Percentiles rank a stretch among this genome's conserved stretches.
Conservation (phyloP, 2,888 invertebrate species). For the Microchrysa polita region DNA sequence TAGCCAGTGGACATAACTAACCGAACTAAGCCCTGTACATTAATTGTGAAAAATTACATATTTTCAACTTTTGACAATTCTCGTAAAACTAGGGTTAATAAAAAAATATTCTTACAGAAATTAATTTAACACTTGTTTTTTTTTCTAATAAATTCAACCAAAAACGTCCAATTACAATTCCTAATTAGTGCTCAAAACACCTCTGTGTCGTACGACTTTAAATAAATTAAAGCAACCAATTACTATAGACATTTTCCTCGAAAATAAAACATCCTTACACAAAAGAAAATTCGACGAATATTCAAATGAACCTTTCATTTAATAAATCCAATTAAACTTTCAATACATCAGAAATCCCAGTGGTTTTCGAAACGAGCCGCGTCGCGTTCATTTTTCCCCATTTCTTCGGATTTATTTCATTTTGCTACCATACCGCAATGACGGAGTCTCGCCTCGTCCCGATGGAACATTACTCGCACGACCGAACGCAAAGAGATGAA, state of each 20-base stretch:
- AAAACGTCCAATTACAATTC: slow-evolving; percentile 32
- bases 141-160: slow-evolving; percentile 4
- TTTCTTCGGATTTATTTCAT: slow-evolving; percentile 10
- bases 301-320: slow-evolving; percentile 26
- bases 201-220: neutral
- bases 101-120: no score
- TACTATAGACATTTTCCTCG: slow-evolving; percentile 22
- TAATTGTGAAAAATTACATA: no score
- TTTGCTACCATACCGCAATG: neutral
- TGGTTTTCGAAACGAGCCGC: neutral
- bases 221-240: slow-evolving; percentile 36
- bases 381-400: neutral
- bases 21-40: no score
- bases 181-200: slow-evolving; percentile 31
- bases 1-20: no score
- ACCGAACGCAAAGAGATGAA: neutral
- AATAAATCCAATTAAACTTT: slow-evolving; percentile 44
- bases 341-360: slow-evolving; percentile 37
- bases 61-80: no score
- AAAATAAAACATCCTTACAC: slow-evolving; percentile 1
- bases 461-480: neutral
- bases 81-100: no score
- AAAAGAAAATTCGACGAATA: slow-evolving; percentile 16
- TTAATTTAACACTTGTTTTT: neutral
- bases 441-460: neutral